phyloP scores from a whole-genome alignment of 1,140 invertebrate species.

The Pachyrhynchus sulphureomaculatus region DNA sequence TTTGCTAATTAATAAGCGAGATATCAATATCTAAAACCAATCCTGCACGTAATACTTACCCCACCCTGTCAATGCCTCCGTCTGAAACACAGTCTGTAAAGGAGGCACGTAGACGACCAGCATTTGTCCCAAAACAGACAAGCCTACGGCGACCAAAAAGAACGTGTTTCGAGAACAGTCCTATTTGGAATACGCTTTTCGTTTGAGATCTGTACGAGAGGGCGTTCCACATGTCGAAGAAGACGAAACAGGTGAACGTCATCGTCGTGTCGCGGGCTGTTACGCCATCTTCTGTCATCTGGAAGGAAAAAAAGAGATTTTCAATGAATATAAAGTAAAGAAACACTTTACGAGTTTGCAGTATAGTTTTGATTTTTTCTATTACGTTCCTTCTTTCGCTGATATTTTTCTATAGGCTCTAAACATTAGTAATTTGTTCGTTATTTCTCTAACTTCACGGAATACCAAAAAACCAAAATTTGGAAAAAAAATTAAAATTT shows the following conservation, averaged over 20 bases:
- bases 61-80: conserved; percentile 85
- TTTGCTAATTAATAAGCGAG: no score
- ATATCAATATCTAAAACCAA: conserved; percentile 58
- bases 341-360: no score
- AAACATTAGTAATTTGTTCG: no score
- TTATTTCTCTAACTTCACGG: no score
- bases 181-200: conserved; percentile 73
- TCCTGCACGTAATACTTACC: conserved; percentile 71
- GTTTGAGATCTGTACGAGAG: conserved; percentile 93
- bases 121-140: conserved; percentile 93
- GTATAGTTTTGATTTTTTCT: no score
- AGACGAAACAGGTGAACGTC: conserved; percentile 99
- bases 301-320: conserved; percentile 45
- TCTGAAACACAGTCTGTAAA: conserved; percentile 94
- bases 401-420: no score
- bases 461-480: no score
- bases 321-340: neutral
- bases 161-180: conserved; percentile 88
- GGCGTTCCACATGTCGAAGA: conserved; percentile 99
- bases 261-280: conserved; percentile 93
- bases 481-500: no score
- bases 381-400: no score
- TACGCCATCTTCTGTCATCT: conserved; percentile 85
- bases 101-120: conserved; percentile 96
- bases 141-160: conserved; percentile 91